Evolutionary conservation across 2,113 vertebrate species (phyloP), one percentile per base, ranked within the genome.

Genomic region (human): DNA sequence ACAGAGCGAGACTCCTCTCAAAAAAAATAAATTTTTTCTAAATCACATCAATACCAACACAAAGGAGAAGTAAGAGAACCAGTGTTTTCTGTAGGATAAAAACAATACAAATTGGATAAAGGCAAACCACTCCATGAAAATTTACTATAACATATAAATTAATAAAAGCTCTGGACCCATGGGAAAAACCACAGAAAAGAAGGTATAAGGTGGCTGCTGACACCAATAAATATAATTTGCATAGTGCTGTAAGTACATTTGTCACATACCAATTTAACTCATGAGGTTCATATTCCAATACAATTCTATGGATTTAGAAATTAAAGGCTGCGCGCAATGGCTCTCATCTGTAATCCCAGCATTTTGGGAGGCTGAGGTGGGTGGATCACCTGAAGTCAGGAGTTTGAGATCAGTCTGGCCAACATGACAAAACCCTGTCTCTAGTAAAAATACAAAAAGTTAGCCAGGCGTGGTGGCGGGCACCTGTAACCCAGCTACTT

Each of bases 221-320:
- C 12, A 91, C 11, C 52, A 91, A 50, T 38, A 91, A 40, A 25
- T 57, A 32, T 75, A 89, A 89, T 86, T 40, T 79, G 59, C 72
- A 94, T 5, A 59, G 66, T 82, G 57, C 57, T 70, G 0, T 91
- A 68, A 87, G 35, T 80, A 68, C 50, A 92, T 95, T 8, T 78
- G 43, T 91, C 59, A 94, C 22, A 66, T 79, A 89, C 52, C 94
- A 92, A 59, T 52, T 88, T 78, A 91, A 91, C 25, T 30, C 50
- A 12, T 86, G n/a, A 93, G 30, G 8, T 81, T 57, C 30, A 27
- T 55, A 88, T 80, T 80, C 55, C 80, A 94, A 84, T 68, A 89
- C 2, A 75, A 91, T 64, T 87, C 84, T 82, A 96, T n/a, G 18
- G 14, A 94, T 35, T 72, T 45, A 79, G 35, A 78, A 85, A 96